These are phyloP conservation scores for Nematostella vectensis DNA, from an alignment of 92 coral and sea anemone genomes.

Conservation along the genomic window DNA sequence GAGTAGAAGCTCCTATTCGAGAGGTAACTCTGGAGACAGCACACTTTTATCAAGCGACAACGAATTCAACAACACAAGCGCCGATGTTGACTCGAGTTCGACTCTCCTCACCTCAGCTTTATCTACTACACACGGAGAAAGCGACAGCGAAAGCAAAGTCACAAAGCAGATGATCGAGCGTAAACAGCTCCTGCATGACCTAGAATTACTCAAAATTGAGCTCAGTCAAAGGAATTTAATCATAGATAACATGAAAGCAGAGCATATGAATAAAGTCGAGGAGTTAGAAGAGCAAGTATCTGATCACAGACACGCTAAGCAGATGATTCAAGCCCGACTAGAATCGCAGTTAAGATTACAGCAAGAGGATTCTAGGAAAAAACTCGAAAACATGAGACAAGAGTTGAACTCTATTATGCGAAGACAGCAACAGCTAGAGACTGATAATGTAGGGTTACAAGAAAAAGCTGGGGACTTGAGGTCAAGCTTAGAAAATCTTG, in stretches of 20 bases:
- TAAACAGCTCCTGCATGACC: conserved; percentile 86
- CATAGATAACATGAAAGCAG: conserved; percentile 87
- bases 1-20: conserved; percentile 19
- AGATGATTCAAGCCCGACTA: conserved; percentile 85
- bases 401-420: conserved; percentile 63
- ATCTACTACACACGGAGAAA: conserved; percentile 77
- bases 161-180: conserved; percentile 86
- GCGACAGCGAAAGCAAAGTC: conserved; percentile 66
- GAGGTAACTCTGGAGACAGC: conserved; percentile 34
- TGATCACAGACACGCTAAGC: conserved; percentile 81
- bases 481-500: conserved; percentile 42
- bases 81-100: conserved; percentile 63
- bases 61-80: conserved; percentile 44
- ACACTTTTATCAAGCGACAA: conserved; percentile 52
- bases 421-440: conserved; percentile 77
- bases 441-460: conserved; percentile 69
- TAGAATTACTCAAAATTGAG: conserved; percentile 84
- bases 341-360: conserved; percentile 89
- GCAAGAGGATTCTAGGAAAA: conserved; percentile 74
- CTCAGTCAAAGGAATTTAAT: conserved; percentile 85
- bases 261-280: conserved; percentile 73
- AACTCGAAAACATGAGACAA: conserved; percentile 64
- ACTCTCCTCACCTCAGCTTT: conserved; percentile 77
- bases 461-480: conserved; percentile 82
- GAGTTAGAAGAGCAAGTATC: conserved; percentile 86